Evolutionary conservation across 1,140 invertebrate genomes (phyloP).

Genomic region (Eciton burchellii): DNA sequence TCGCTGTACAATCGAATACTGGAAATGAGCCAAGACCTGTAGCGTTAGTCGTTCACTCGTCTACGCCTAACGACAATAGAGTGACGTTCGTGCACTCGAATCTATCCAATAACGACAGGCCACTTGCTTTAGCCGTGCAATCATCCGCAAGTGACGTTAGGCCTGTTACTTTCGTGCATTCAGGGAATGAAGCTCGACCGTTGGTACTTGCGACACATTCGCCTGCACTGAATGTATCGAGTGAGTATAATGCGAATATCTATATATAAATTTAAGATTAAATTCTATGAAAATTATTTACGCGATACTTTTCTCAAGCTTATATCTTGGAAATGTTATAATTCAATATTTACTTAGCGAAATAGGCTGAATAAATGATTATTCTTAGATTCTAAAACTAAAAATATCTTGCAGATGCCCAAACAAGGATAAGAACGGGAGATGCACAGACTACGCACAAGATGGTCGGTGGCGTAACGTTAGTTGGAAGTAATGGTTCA

Average conservation of each 20-base stretch:
- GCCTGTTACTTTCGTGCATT: conserved; percentile 83
- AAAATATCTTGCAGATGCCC: conserved; percentile 73
- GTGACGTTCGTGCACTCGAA: conserved; percentile 85
- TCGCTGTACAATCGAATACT: conserved; percentile 80
- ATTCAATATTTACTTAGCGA: not conserved
- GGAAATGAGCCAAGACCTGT: conserved; percentile 82
- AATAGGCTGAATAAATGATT: not conserved
- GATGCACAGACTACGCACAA: conserved; percentile 83
- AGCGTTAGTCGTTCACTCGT: conserved; percentile 84
- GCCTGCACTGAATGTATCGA: conserved; percentile 80
- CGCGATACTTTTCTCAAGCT: not conserved
- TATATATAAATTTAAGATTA: not conserved
- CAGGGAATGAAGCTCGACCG: conserved; percentile 82
- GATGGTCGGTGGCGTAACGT: conserved; percentile 84
- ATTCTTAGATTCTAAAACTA: not conserved
- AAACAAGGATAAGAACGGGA: conserved; percentile 82
- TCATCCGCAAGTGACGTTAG: conserved; percentile 82
- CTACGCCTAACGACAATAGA: conserved; percentile 82
- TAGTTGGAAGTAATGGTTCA: conserved; percentile 82
- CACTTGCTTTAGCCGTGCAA: conserved; percentile 82
- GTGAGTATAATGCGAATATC: conserved; percentile 78
- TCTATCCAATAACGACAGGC: conserved; percentile 83
- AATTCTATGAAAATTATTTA: not conserved
- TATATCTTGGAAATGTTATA: not conserved
- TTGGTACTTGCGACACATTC: conserved; percentile 82